Percentiles rank a stretch among this genome's conserved stretches.
Conservation (phyloP, 2,888 invertebrate genomes). For the Plebejus melissa region DNA sequence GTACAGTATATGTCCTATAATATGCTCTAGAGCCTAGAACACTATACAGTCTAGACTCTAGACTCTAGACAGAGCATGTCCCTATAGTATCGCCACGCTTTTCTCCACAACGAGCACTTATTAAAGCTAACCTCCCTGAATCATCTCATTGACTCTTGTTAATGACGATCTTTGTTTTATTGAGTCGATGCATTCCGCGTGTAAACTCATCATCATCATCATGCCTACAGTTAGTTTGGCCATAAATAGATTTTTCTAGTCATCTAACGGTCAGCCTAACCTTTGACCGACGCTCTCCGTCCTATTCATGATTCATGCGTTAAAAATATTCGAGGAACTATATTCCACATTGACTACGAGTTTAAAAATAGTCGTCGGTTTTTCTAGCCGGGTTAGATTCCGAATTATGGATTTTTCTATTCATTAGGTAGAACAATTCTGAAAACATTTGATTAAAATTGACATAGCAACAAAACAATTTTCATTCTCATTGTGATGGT, state of each 20-base stretch:
- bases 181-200: neutral
- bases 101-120: neutral
- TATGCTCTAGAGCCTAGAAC: no score
- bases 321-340: neutral
- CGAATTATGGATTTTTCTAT: neutral
- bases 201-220: neutral
- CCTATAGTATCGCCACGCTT: neutral
- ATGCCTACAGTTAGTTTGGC: neutral
- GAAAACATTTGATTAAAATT: neutral
- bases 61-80: neutral
- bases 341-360: neutral
- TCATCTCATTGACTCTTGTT: slow-evolving; percentile 7
- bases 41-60: neutral
- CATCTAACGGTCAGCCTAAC: no score
- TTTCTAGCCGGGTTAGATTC: neutral
- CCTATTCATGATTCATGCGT: no score
- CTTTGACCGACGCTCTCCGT: no score
- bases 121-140: neutral
- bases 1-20: no score
- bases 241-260: no score
- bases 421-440: neutral
- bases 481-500: neutral
- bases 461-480: neutral
- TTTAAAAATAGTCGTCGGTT: no score
- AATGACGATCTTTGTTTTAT: neutral